Evolutionary conservation across 35 echinoderm and acorn worm species (phyloP).

Genomic region (Apostichopus japonicus): DNA sequence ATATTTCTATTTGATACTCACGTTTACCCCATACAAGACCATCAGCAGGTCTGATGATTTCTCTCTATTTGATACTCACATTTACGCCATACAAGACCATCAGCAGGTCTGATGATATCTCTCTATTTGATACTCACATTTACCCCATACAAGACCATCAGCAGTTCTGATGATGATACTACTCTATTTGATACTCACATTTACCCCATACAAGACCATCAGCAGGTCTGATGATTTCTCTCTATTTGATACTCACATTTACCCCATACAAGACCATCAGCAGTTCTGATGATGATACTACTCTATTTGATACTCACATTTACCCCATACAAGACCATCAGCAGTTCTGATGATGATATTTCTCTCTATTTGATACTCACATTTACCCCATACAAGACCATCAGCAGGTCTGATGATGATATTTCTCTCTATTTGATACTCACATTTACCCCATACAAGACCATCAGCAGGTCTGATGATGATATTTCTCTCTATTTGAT

Average conservation of each 20-base stretch:
- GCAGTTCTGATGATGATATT: no score
- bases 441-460: slow-evolving; percentile 88
- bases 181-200: slow-evolving; percentile 72
- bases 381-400: slow-evolving; percentile 87
- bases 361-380: slow-evolving; percentile 43
- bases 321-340: slow-evolving; percentile 92
- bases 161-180: no score
- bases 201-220: slow-evolving; percentile 92
- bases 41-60: no score
- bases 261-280: slow-evolving; percentile 90
- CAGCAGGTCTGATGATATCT: no score
- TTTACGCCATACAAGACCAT: slow-evolving; percentile 89
- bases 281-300: no score
- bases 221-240: no score
- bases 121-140: slow-evolving; percentile 49
- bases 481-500: not conserved
- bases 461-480: slow-evolving; percentile 57
- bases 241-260: slow-evolving; percentile 73
- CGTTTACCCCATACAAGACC: slow-evolving; percentile 88
- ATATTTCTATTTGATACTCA: slow-evolving; percentile 59
- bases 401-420: slow-evolving; percentile 33
- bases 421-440: slow-evolving; percentile 39
- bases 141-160: slow-evolving; percentile 92
- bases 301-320: slow-evolving; percentile 37
- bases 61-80: slow-evolving; percentile 33